Evolutionary conservation across 1,140 invertebrate species (phyloP), one percentile per base, ranked within the genome.

Genomic region (Drosophila aff.): DNA sequence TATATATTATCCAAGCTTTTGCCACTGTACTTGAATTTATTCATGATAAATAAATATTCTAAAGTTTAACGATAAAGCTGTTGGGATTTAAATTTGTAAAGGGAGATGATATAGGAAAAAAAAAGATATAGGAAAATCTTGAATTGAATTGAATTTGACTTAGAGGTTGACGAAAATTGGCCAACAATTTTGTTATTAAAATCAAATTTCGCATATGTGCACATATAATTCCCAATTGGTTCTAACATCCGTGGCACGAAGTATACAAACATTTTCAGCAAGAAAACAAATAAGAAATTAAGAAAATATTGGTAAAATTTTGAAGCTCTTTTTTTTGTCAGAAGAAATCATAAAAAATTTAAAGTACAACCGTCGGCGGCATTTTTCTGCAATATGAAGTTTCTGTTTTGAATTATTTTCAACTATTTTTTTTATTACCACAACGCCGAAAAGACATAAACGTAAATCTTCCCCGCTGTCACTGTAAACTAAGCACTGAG

Each of bases 341-440:
- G 0, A 40, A 26, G 26, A 41, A 49, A 43, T 23, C 21, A 36
- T 36, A 36, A 73, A 59, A 73, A 73, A 28, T 38, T 28, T 23
- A 68, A 26, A 67, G 52, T 36, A n/a, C 3, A 28, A 18, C 9
- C 10, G 26, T 33, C 50, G 67, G 41, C 50, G 67, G 66, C 44
- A 13, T 15, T 44, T 55, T 50, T 47, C 33, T 33, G 26, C 33
- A 21, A 9, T 10, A 16, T 16, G 16, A 58, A 31, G 28, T 53
- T 58, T 26, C 52, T 72, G 43, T 41, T 69, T 72, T 28, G 60
- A 71, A 81, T 81, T 81, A 61, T 76, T 77, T 81, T 72, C 38
- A 62, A 81, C 79, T 82, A 81, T 49, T 71, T 69, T 69, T 81
- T 81, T 77, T 81, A 82, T 81, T 52, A 62, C 58, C 74, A 28